Evolutionary conservation across 2,113 vertebrate genomes (phyloP).

Genomic region (Hyperopisus bebe): DNA sequence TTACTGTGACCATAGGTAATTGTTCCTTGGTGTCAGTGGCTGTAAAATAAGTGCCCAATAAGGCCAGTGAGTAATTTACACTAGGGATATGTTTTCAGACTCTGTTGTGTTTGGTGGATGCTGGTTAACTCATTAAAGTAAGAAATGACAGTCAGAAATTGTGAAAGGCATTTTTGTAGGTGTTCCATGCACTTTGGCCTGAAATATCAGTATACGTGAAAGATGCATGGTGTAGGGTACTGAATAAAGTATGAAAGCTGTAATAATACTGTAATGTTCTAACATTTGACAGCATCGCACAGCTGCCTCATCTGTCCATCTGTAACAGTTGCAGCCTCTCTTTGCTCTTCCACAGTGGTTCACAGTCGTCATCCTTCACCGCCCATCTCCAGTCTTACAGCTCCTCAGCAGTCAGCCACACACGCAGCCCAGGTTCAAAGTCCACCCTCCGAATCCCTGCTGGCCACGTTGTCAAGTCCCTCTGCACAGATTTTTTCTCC

Average conservation of each 20-base stretch:
- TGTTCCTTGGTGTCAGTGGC: neutral
- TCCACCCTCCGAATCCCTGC: conserved; percentile 56
- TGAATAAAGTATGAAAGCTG: neutral
- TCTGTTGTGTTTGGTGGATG: neutral
- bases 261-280: neutral
- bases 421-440: conserved; percentile 63
- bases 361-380: conserved; percentile 50
- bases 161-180: neutral
- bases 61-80: neutral
- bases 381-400: conserved; percentile 45
- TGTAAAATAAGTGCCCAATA: neutral
- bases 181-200: neutral
- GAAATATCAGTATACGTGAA: neutral
- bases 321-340: neutral
- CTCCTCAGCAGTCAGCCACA: conserved; percentile 55
- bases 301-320: neutral
- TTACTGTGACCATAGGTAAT: neutral
- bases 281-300: too few relatives aligned
- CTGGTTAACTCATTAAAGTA: neutral
- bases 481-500: conserved; percentile 56
- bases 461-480: conserved; percentile 50
- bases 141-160: neutral
- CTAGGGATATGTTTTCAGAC: neutral
- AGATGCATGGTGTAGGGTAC: neutral
- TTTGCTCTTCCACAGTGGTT: conserved; percentile 41